Evolutionary conservation across 2,113 vertebrate genomes (phyloP).

Genomic region (Pantherophis guttatus): DNA sequence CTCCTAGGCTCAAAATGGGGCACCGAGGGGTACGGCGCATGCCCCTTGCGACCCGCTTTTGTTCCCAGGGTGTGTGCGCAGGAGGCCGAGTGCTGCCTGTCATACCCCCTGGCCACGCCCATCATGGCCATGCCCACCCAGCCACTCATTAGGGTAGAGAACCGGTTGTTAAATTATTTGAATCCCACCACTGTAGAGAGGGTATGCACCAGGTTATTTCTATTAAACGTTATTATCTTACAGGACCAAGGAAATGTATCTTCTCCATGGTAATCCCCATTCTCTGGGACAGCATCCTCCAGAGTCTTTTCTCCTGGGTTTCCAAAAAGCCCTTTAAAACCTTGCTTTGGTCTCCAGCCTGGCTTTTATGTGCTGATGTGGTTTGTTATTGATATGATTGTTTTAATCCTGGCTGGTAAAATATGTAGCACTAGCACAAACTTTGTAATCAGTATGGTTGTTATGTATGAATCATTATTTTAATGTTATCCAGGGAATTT

Average conservation of each 20-base stretch:
- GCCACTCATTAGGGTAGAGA: too few species aligned
- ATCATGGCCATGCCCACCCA: too few species aligned
- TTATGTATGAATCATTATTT: neutral
- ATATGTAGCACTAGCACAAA: neutral
- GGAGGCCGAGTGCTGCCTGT: too few species aligned
- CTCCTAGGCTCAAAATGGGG: too few species aligned
- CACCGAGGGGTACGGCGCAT: too few species aligned
- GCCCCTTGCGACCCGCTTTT: too few species aligned
- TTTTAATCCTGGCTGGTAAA: neutral
- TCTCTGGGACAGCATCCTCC: neutral
- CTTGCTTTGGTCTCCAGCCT: neutral
- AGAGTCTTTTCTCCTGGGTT: neutral
- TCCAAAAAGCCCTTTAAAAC: neutral
- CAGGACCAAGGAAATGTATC: neutral
- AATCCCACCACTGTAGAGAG: too few species aligned
- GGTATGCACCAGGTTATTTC: too few species aligned
- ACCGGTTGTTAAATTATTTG: too few species aligned
- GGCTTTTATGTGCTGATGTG: neutral
- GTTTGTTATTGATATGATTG: neutral
- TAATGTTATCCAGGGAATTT: neutral
- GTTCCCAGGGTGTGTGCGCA: too few species aligned
- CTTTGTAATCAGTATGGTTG: neutral
- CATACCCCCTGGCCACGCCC: too few species aligned
- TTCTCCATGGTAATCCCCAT: neutral
- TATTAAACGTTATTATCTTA: neutral